Conservation (phyloP, 2,888 invertebrate genomes). For the Torymus texanus region DNA sequence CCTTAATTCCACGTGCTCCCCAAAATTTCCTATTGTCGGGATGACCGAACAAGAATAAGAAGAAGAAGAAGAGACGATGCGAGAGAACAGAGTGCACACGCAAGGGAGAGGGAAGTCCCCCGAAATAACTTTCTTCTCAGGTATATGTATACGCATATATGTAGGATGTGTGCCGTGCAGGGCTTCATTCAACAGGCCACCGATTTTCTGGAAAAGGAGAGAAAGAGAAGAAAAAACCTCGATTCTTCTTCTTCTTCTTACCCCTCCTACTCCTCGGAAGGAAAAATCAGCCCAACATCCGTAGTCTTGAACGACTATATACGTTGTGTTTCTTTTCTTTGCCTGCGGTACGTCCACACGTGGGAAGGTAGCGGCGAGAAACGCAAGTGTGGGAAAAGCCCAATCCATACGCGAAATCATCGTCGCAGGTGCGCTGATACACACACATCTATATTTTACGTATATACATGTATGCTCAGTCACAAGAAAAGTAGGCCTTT, state of each 20-base stretch:
- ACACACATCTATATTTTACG: too few species aligned
- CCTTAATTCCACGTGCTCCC: neutral
- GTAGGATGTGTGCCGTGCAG: neutral
- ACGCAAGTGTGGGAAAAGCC: conserved; percentile 31
- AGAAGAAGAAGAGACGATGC: neutral
- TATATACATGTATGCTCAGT: neutral
- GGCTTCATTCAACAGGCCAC: neutral
- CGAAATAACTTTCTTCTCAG: neutral
- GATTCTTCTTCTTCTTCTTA: neutral
- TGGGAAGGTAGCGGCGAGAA: too few species aligned
- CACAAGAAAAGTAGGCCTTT: conserved; percentile 6
- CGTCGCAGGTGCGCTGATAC: conserved; percentile 9
- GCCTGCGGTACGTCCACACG: too few species aligned
- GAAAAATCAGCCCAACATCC: neutral
- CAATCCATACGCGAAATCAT: neutral
- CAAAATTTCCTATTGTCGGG: neutral
- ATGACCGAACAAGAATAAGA: neutral
- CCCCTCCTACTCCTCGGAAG: conserved; percentile 30
- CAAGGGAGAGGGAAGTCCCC: neutral
- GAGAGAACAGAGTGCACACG: neutral
- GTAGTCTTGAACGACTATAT: too few species aligned
- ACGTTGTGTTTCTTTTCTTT: too few species aligned
- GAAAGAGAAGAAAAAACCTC: conserved; percentile 12
- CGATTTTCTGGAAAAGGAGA: conserved; percentile 10
- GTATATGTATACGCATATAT: neutral